Evolutionary conservation across 2,113 vertebrate genomes (phyloP).

Genomic region (Triplophysa tibetana): DNA sequence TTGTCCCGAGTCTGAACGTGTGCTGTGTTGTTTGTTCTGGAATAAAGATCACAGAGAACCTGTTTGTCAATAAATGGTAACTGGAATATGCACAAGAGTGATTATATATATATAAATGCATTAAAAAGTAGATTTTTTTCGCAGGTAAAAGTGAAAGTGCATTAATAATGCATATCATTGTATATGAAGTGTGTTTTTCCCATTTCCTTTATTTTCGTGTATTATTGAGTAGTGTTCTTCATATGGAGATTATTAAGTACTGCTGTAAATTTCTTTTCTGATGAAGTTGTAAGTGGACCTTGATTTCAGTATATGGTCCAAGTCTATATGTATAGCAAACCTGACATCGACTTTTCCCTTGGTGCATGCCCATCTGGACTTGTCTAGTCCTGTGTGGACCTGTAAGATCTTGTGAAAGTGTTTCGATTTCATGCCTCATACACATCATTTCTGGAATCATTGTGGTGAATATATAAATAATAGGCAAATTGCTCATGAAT

Average conservation of each 20-base stretch:
- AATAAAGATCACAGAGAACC: neutral
- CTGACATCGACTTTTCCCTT: neutral
- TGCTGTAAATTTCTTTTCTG: neutral
- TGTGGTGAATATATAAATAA: neutral
- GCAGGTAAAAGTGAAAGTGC: neutral
- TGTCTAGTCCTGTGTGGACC: neutral
- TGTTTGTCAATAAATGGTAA: neutral
- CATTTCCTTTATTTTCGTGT: neutral
- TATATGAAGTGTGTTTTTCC: neutral
- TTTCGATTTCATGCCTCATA: neutral
- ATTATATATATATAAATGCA: neutral
- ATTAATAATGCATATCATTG: conserved; percentile 8
- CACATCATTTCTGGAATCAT: neutral
- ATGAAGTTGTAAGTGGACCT: neutral
- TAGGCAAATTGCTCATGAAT: neutral
- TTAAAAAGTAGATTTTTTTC: neutral
- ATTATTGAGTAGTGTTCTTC: neutral
- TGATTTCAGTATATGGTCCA: neutral
- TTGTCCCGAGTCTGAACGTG: neutral
- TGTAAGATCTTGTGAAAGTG: neutral
- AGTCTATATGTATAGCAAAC: neutral
- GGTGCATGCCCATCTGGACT: neutral
- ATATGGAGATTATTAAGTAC: neutral
- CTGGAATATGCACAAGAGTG: neutral
- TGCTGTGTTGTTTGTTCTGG: neutral